Evolutionary conservation across 2,888 invertebrate genomes (phyloP), one percentile per base, ranked within the genome.

Genomic region (Meta bourneti): DNA sequence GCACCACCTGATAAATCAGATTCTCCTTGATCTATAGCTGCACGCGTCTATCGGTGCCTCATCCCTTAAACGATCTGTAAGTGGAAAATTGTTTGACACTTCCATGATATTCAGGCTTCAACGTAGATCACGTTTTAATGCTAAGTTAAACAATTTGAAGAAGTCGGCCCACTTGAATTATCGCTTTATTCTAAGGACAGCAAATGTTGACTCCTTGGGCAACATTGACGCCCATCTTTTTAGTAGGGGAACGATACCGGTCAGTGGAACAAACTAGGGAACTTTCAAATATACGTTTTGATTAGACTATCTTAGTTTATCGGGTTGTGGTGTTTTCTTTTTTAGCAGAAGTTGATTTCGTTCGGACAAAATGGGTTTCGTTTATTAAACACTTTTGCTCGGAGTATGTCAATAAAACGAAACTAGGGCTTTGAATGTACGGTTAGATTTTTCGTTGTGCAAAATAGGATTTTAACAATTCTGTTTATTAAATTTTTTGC

Each of bases 1-100:
- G 51, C 85, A 85, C 80, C 90, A 86, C 86, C 87, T 91, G 77
- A 91, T 91, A 91, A 91, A 91, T 91, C 91, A 91, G 86, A 82
- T 61, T 81, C 49, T 20, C n/a, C 87, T 87, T 91, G 87, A 87
- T 87, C 49, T 86, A 91, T 91, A 75, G 82, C 86, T 78, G 16
- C 75, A 77, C 91, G 82, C 77, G 91, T 82, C 85, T 16, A 85
- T 85, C 80, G 70, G 69, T 69, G 72, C 84, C 84, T 51, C 61
- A 54, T 51, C n/a, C 54, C 84, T 79, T 90, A 90, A 90, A 80
- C 90, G 84, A 84, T 90, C 80, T 84, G 90, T 79, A 84, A 84
- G 90, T 86, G 85, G 82, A 72, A 91, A 91, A 91, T 91, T 80
- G 91, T 86, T 91, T 91, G 77, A 82, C 86, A 82, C 82, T 61